phyloP scores from a whole-genome alignment of 2,888 invertebrate genomes.

The Cataglyphis livida region DNA sequence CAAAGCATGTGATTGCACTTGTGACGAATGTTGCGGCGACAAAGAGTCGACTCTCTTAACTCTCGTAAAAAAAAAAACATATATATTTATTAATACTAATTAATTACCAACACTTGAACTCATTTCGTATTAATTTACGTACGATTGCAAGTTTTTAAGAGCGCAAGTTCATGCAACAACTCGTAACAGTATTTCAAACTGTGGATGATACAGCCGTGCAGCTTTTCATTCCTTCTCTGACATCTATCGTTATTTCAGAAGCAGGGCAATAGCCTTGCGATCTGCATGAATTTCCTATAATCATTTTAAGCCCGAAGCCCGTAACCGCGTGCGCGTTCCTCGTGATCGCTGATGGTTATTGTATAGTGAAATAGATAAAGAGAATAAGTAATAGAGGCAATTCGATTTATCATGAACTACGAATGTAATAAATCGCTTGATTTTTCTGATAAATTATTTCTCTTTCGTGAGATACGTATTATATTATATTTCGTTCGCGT shows the following conservation, averaged over 20 bases:
- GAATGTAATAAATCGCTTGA: conserved; percentile 18
- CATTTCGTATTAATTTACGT: conserved; percentile 18
- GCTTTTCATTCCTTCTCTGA: conserved; percentile 33
- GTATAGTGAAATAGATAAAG: conserved; percentile 16
- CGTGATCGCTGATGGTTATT: conserved; percentile 37
- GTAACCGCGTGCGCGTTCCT: conserved; percentile 29
- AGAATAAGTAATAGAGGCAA: conserved; percentile 34
- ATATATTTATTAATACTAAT: neutral
- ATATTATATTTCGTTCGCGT: neutral
- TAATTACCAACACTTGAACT: conserved; percentile 23
- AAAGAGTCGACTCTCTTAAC: conserved; percentile 7
- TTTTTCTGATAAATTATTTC: conserved; percentile 30
- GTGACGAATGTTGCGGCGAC: neutral
- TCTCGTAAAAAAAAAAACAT: neutral
- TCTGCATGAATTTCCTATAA: conserved; percentile 49
- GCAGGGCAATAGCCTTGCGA: conserved; percentile 44
- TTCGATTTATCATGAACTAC: conserved; percentile 29
- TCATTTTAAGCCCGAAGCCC: conserved; percentile 41
- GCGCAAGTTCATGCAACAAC: conserved; percentile 31
- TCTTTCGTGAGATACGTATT: neutral
- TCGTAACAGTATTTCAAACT: conserved; percentile 32
- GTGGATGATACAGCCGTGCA: conserved; percentile 21
- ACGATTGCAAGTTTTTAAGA: conserved; percentile 3
- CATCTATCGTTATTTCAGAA: conserved; percentile 39
- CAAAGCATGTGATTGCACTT: neutral